A percentile compares a stretch with the other conserved stretches of the same genome.
phyloP scores from a whole-genome alignment of 1,140 invertebrate genomes.

The Aphis gossypii region DNA sequence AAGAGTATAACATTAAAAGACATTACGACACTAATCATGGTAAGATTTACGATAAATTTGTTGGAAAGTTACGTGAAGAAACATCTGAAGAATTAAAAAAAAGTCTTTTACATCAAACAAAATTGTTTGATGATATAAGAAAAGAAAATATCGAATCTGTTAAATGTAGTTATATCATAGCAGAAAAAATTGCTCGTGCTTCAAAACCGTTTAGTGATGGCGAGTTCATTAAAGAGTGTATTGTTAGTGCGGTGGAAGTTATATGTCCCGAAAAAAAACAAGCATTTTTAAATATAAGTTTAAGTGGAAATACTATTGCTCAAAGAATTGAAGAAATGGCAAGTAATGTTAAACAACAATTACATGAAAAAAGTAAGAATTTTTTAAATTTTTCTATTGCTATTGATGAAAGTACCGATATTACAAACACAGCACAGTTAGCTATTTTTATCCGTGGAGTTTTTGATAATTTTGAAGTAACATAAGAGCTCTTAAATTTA shows the following conservation, averaged over 20 bases:
- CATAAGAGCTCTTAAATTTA: not conserved
- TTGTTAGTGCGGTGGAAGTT: not conserved
- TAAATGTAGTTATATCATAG: too few relatives aligned
- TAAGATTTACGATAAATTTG: too few relatives aligned
- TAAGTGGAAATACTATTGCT: constrained; percentile 23
- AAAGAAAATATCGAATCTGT: too few relatives aligned
- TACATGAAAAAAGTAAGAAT: not conserved
- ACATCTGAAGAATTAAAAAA: too few relatives aligned
- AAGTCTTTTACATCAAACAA: too few relatives aligned
- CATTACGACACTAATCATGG: not conserved
- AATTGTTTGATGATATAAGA: too few relatives aligned
- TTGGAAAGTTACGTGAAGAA: too few relatives aligned
- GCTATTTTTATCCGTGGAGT: constrained; percentile 18
- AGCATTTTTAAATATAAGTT: not conserved
- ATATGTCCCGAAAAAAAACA: constrained; percentile 14
- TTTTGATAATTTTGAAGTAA: constrained; percentile 26
- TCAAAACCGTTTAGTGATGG: not conserved
- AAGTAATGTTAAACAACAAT: constrained; percentile 18
- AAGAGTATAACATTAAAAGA: constrained; percentile 7
- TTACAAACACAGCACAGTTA: not conserved
- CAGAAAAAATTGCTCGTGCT: not conserved
- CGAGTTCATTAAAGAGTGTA: not conserved
- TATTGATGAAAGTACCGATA: constrained; percentile 21
- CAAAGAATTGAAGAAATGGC: constrained; percentile 28
- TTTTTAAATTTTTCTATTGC: constrained; percentile 32